Evolutionary conservation across 2,113 vertebrate species (phyloP), one percentile per base, ranked within the genome.

Genomic region (Marmota monax): DNA sequence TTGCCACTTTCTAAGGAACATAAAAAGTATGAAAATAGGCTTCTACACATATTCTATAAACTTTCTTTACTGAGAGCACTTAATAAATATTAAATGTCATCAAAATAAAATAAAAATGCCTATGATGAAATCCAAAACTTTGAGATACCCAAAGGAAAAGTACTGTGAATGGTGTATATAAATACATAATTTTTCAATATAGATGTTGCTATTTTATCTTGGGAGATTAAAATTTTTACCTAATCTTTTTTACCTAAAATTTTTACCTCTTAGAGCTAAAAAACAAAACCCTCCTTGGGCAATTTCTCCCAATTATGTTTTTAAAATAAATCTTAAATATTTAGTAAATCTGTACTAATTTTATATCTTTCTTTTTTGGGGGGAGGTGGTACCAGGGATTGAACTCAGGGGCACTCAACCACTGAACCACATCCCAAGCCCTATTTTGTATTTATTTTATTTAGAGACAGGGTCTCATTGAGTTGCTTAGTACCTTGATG

Each of bases 81-180:
- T 77, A 85, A 34, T 84, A 94, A 92, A 87, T 78, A 32, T 85
- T 93, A 89, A 95, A 92, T 88, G 67, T 61, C 88, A 96, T 76
- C 85, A 96, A 89, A 72, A 91, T 32, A 95, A 53, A 83, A 92
- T 32, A 95, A 61, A 83, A 92, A 94, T 94, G 48, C 63, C 56
- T 45, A 48, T 63, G 53, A 58, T 95, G 27, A 91, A 79, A 91
- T 29, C 51, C 80, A 77, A 90, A 92, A 96, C 91, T 74, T 91
- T 95, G 90, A 88, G 39, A 69, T 45, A 45, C 63, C 84, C 53
- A 51, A 93, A 48, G 93, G 76, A 94, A 97, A 97, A 95, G 65
- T 84, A 82, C 13, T 84, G 5, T 77, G 90, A 88, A 83, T 76
- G 20, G 20, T 23, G 63, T 17, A 53, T 53, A 53, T 29, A 65